Evolutionary conservation across 2,888 invertebrate species (phyloP).

Genomic region (Siphonodentalium dalli): DNA sequence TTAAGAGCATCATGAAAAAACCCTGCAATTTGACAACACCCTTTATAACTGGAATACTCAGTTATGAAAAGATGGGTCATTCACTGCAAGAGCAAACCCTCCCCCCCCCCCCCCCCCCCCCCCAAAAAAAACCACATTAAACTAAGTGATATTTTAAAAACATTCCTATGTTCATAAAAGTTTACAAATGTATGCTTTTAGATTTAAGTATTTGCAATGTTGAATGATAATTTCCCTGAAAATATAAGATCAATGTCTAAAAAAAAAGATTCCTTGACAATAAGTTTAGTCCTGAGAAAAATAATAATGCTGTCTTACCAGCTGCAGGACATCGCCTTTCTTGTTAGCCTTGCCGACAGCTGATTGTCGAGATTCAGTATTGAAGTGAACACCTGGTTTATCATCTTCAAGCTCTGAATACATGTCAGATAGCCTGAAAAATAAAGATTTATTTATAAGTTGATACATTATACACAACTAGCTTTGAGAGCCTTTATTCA

Average conservation of each 20-base stretch:
- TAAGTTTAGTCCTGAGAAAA: background rate
- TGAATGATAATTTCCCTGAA: no score
- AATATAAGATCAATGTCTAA: no score
- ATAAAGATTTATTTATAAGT: background rate
- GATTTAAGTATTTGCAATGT: no score
- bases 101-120: no score
- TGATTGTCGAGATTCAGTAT: slow-evolving; percentile 53
- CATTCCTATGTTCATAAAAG: no score
- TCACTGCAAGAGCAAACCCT: no score
- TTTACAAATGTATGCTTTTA: no score
- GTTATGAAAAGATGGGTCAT: no score
- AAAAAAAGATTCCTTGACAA: no score
- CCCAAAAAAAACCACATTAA: no score
- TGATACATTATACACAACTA: background rate
- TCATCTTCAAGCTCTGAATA: slow-evolving; percentile 39
- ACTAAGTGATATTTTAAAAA: no score
- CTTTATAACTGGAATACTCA: background rate
- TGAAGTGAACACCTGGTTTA: slow-evolving; percentile 50
- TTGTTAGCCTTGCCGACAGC: slow-evolving; percentile 69
- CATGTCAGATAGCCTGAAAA: slow-evolving; percentile 47
- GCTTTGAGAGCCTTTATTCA: background rate
- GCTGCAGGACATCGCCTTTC: slow-evolving; percentile 78
- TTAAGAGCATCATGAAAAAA: background rate
- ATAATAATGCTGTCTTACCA: slow-evolving; percentile 55
- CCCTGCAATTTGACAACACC: slow-evolving; percentile 22